A percentile compares a stretch with the other conserved stretches of the same genome.
phyloP scores from a whole-genome alignment of 2,113 vertebrate species.

The Melozone crissalis region DNA sequence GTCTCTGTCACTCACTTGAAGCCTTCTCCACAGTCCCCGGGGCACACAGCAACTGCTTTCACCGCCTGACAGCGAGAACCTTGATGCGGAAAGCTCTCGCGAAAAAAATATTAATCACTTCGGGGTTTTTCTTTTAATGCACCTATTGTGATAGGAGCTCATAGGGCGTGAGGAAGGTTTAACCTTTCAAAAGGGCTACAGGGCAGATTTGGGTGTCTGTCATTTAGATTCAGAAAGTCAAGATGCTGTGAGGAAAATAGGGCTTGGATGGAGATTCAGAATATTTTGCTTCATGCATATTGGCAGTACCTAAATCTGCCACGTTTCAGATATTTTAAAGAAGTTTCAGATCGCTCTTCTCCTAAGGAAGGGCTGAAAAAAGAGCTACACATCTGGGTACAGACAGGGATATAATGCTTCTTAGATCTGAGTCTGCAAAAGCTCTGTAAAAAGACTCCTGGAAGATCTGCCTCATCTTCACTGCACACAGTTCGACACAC shows the following conservation, averaged over 20 bases:
- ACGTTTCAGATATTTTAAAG: not conserved
- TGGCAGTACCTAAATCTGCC: not conserved
- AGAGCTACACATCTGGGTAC: not conserved
- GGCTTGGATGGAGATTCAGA: not conserved
- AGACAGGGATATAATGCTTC: not conserved
- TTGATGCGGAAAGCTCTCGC: fast-evolving
- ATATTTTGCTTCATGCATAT: not conserved
- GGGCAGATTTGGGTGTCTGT: not conserved
- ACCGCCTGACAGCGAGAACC: fast-evolving
- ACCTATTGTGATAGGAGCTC: fast-evolving
- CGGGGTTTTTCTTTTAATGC: not conserved
- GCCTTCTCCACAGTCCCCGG: not conserved
- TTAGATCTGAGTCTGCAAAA: not conserved
- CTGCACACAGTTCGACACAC: no score
- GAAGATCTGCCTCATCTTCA: not conserved
- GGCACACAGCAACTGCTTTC: not conserved
- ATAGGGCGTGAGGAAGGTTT: fast-evolving
- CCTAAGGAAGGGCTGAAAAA: fast-evolving
- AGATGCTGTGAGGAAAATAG: not conserved
- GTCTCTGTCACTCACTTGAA: no score
- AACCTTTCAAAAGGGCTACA: not conserved
- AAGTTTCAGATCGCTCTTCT: not conserved
- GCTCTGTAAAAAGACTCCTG: not conserved
- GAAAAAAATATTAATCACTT: fast-evolving
- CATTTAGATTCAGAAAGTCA: not conserved